Conservation (phyloP, 2,113 vertebrate species). For the Tachuris rubrigastra region DNA sequence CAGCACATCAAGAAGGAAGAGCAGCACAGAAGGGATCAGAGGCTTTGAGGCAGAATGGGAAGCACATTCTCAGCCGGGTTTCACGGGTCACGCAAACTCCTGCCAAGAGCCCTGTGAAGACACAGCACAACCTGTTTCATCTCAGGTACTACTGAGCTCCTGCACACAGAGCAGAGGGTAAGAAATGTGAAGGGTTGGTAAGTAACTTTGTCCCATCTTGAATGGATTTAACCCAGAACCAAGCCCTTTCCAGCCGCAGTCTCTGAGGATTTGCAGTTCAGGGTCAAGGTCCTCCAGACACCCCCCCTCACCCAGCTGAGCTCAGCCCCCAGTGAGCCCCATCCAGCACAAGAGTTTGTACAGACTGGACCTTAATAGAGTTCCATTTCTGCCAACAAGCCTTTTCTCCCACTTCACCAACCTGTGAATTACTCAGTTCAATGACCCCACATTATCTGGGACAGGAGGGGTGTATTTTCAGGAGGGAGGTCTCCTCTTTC, state of each 20-base stretch:
- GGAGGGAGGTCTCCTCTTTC: neutral
- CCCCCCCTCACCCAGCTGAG: neutral
- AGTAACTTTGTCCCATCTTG: neutral
- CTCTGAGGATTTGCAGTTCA: neutral
- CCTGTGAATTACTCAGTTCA: neutral
- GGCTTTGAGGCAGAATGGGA: neutral
- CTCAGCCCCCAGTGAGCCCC: neutral
- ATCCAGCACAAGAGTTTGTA: neutral
- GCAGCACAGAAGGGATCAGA: neutral
- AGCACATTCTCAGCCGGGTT: neutral
- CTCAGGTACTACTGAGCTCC: fast-evolving
- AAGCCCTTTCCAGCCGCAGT: neutral
- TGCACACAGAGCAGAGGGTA: neutral
- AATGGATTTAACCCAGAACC: neutral
- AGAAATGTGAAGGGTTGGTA: neutral
- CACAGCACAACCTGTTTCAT: neutral
- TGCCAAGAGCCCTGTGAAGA: neutral
- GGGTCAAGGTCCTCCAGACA: neutral
- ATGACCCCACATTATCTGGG: neutral
- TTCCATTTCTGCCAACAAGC: fast-evolving
- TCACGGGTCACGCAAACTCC: neutral
- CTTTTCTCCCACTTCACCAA: neutral
- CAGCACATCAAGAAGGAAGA: neutral
- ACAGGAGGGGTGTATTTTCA: neutral
- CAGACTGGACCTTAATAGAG: neutral